phyloP scores from a whole-genome alignment of 2,797 vertebrate species.

The Typhlichthys eigenmanni region DNA sequence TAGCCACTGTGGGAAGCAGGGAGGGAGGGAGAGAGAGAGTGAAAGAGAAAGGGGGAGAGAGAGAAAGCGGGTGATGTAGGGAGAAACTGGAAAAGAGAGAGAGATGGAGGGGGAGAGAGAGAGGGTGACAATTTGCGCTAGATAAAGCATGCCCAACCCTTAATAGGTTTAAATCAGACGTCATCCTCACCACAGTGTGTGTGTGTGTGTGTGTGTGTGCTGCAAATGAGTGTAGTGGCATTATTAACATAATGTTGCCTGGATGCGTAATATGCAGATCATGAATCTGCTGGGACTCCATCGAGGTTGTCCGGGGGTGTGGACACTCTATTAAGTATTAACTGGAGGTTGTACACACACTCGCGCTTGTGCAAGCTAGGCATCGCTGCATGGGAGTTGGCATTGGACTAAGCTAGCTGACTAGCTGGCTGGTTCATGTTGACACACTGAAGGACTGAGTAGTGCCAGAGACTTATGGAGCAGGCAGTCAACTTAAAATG shows the following conservation, averaged over 20 bases:
- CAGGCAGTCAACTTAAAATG: too few relatives aligned
- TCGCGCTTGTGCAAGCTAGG: constrained; percentile 5
- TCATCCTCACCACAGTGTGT: too few relatives aligned
- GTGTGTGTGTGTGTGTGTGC: too few relatives aligned
- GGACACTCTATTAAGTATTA: constrained; percentile 34
- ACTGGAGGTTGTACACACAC: constrained; percentile 43
- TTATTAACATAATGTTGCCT: constrained; percentile 19
- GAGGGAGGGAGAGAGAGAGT: neutral
- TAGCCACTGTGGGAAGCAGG: neutral
- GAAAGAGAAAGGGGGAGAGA: neutral
- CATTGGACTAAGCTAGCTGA: constrained; percentile 35
- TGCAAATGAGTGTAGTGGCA: constrained; percentile 12
- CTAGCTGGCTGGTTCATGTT: constrained; percentile 23
- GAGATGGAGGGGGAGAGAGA: neutral
- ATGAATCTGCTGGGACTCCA: constrained; percentile 16
- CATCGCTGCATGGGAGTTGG: constrained; percentile 32
- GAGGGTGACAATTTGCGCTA: constrained; percentile 35
- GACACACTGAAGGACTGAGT: constrained; percentile 47
- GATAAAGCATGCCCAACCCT: constrained; percentile 40
- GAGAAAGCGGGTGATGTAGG: neutral
- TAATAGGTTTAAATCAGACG: constrained; percentile 43
- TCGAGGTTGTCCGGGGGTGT: constrained; percentile 44
- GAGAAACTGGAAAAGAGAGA: neutral
- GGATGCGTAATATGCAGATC: constrained; percentile 1
- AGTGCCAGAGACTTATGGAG: constrained; percentile 37